Evolutionary conservation across 2,113 vertebrate genomes (phyloP).

Genomic region (Poecilia latipinna): DNA sequence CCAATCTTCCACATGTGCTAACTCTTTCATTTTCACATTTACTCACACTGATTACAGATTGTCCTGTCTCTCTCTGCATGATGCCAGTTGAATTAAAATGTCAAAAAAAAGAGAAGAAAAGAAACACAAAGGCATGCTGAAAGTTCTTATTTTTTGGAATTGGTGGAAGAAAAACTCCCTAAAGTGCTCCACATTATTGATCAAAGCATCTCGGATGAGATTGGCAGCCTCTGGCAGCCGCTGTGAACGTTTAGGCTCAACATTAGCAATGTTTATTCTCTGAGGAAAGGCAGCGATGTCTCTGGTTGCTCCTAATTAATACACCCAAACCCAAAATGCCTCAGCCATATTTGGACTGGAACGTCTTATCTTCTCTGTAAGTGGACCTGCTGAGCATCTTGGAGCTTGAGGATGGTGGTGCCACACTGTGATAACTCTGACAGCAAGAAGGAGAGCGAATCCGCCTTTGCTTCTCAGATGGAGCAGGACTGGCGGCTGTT

Average conservation of each 20-base stretch:
- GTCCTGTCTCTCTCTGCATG: background rate
- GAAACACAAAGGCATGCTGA: background rate
- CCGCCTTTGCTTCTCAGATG: conserved; percentile 9
- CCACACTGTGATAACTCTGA: conserved; percentile 6
- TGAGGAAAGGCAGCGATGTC: conserved; percentile 10
- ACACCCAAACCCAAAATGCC: conserved; percentile 42
- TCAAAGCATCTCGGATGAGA: conserved; percentile 35
- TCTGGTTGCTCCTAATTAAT: conserved; percentile 29
- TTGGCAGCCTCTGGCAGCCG: conserved; percentile 5
- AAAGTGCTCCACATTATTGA: conserved; percentile 29
- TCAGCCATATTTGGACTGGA: conserved; percentile 77
- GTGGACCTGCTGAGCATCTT: conserved; percentile 54
- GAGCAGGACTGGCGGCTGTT: background rate
- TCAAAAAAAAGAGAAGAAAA: background rate
- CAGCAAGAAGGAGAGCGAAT: background rate
- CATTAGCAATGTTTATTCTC: conserved; percentile 51
- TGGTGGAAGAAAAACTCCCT: conserved; percentile 17
- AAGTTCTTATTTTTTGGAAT: conserved; percentile 7
- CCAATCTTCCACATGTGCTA: background rate
- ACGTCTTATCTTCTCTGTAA: conserved; percentile 58
- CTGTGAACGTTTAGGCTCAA: conserved; percentile 40
- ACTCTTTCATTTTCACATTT: conserved; percentile 24
- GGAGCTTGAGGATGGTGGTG: conserved; percentile 8
- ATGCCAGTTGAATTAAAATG: background rate
- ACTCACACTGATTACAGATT: background rate